phyloP scores from a whole-genome alignment of 2,113 vertebrate species.

The Grantiella picta region DNA sequence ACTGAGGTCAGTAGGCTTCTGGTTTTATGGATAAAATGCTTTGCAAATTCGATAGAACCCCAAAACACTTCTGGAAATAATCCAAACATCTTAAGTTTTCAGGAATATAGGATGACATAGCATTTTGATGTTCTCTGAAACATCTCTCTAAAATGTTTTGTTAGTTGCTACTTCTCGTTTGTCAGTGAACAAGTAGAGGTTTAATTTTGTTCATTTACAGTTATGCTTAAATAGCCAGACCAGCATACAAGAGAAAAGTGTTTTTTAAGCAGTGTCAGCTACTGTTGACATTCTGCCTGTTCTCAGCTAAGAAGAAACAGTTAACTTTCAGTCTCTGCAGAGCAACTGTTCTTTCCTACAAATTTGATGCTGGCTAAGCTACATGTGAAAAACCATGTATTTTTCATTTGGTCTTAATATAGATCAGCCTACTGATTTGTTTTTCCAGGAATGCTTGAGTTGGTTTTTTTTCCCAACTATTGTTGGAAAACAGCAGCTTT shows the following conservation, averaged over 20 bases:
- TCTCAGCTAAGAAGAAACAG: neutral
- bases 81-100: neutral
- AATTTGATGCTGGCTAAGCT: neutral
- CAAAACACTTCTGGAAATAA: neutral
- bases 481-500: neutral
- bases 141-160: neutral
- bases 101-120: neutral
- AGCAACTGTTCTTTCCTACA: neutral
- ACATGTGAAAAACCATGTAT: neutral
- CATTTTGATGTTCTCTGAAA: neutral
- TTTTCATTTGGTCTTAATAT: slow-evolving; percentile 30
- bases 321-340: neutral
- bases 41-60: neutral
- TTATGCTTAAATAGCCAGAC: neutral
- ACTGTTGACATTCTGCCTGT: neutral
- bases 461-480: neutral
- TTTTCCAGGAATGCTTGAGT: slow-evolving; percentile 12
- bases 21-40: neutral
- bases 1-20: neutral
- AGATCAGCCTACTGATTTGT: slow-evolving; percentile 3
- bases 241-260: neutral
- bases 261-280: neutral
- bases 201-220: neutral
- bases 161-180: neutral
- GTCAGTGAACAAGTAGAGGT: neutral